Evolutionary conservation across 2,113 vertebrate genomes (phyloP).

Genomic region (Sebastes schlegelii): DNA sequence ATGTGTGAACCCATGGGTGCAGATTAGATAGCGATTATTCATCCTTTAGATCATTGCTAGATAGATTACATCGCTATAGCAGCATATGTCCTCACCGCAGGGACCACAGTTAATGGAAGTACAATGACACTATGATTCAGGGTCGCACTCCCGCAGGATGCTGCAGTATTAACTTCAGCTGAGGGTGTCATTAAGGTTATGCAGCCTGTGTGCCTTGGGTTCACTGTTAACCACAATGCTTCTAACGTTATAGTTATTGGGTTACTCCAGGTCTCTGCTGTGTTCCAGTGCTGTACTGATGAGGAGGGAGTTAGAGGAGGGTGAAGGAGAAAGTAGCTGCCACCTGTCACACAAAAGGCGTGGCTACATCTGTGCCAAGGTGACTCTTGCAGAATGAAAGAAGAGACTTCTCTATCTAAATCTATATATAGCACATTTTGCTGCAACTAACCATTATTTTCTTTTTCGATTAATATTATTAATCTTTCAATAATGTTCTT

Average conservation of each 20-base stretch:
- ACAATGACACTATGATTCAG: slow-evolving; percentile 50
- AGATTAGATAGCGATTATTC: slow-evolving; percentile 75
- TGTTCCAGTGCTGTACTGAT: not conserved
- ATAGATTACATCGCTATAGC: slow-evolving; percentile 60
- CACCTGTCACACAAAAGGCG: slow-evolving; percentile 30
- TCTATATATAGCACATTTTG: not conserved
- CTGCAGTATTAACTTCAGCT: slow-evolving; percentile 47
- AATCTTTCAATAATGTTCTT: not conserved
- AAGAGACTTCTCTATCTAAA: too few relatives aligned
- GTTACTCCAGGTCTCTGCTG: not conserved
- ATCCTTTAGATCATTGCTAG: slow-evolving; percentile 62
- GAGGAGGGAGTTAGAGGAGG: slow-evolving; percentile 19
- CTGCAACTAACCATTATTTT: not conserved
- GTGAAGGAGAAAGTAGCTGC: slow-evolving; percentile 34
- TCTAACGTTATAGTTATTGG: slow-evolving; percentile 11
- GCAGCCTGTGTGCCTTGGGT: not conserved
- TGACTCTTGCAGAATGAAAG: slow-evolving; percentile 30
- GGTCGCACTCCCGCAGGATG: not conserved
- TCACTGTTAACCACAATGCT: slow-evolving; percentile 31
- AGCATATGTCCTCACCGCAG: slow-evolving; percentile 65
- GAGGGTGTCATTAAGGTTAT: slow-evolving; percentile 19
- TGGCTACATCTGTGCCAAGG: slow-evolving; percentile 49
- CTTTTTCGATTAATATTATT: not conserved
- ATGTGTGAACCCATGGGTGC: slow-evolving; percentile 51
- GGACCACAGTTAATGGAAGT: slow-evolving; percentile 43